Base-by-base conservation (phyloP, 2,888 invertebrate species). In the Drosophila anomalata region DNA sequence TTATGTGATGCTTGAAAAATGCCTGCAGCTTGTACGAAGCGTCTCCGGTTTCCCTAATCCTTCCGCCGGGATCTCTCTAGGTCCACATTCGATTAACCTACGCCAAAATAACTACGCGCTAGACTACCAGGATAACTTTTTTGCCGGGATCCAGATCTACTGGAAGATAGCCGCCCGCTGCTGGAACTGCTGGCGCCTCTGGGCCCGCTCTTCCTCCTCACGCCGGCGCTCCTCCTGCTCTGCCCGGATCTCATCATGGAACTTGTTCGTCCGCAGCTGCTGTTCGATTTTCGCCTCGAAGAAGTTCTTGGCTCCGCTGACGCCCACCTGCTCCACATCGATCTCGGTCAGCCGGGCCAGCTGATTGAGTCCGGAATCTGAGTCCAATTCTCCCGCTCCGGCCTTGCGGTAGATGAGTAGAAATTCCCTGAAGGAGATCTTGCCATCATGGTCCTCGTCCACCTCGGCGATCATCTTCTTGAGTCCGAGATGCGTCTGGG, bases 281-380 rank as follows among this genome's bases (percentile, higher is more conserved):
- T 97, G 96, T 88, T 96, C 96, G 85, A 98, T 98, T 95, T 98
- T 98, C 0, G 98, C 97, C 93, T 98, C 97, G 89, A 98, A 98
- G 93, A 98, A 98, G 89, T 96, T 95, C 91, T 98, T 98, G 36
- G 98, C 98, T 12, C 98, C 98, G 75, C 95, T 96, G 0, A 98
- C 98, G 1, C 98, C 98, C 20, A 97, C 97, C 93, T 97, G 96
- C 76, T 97, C 97, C 0, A 98, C 98, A 89, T 97, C 96, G 66
- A 98, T 96, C 92, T 98, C 98, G 6, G 97, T 96, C 31, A 98
- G 92, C 76, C 95, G 94, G 8, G 98, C 98, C 81, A 98, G 92
- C 73, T 97, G 96, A 73, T 95, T 95, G 57, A 99, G 93, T 0
- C 98, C 98, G 12, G 97, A 97, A 89, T 97, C 96, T 50, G 94